Conservation (phyloP, 2,888 invertebrate species). For the Corythucha ciliata region DNA sequence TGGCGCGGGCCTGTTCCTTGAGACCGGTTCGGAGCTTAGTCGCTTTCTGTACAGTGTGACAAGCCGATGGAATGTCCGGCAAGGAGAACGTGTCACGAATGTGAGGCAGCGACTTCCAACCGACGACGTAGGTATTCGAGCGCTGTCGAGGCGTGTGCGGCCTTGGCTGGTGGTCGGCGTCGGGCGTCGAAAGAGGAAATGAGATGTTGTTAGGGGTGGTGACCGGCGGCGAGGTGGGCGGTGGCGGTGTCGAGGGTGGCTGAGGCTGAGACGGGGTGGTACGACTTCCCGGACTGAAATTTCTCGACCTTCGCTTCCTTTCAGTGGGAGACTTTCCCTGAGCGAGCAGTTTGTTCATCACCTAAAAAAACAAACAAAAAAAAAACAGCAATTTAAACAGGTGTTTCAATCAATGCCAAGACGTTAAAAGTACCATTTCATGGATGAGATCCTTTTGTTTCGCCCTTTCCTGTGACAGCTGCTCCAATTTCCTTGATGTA, state of each 20-base stretch:
- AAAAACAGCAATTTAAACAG: not conserved
- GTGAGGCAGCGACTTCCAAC: slow-evolving; percentile 8
- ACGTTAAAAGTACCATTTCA: slow-evolving; percentile 49
- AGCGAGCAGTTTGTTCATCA: slow-evolving; percentile 65
- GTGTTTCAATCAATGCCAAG: not conserved
- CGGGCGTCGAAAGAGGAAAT: too few relatives aligned
- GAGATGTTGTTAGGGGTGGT: too few relatives aligned
- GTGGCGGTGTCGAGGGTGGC: not conserved
- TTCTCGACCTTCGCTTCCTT: slow-evolving; percentile 35
- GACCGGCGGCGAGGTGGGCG: not conserved
- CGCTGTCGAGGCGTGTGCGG: slow-evolving; percentile 14
- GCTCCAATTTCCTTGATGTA: slow-evolving; percentile 58
- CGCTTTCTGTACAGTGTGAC: slow-evolving; percentile 45
- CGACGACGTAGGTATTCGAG: slow-evolving; percentile 16
- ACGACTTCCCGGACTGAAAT: slow-evolving; percentile 19
- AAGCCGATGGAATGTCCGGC: slow-evolving; percentile 43
- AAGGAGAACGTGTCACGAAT: slow-evolving; percentile 42
- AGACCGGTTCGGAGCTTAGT: slow-evolving; percentile 43
- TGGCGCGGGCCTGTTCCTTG: slow-evolving; percentile 54
- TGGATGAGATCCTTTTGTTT: slow-evolving; percentile 76
- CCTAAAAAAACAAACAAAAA: slow-evolving; percentile 12
- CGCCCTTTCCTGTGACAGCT: slow-evolving; percentile 66
- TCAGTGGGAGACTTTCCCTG: slow-evolving; percentile 51
- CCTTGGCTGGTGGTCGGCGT: too few relatives aligned
- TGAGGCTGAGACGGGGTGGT: slow-evolving; percentile 7